Percentiles rank a stretch among this genome's conserved stretches.
phyloP scores from a whole-genome alignment of 2,797 vertebrate genomes.

The Loriculus beryllinus region DNA sequence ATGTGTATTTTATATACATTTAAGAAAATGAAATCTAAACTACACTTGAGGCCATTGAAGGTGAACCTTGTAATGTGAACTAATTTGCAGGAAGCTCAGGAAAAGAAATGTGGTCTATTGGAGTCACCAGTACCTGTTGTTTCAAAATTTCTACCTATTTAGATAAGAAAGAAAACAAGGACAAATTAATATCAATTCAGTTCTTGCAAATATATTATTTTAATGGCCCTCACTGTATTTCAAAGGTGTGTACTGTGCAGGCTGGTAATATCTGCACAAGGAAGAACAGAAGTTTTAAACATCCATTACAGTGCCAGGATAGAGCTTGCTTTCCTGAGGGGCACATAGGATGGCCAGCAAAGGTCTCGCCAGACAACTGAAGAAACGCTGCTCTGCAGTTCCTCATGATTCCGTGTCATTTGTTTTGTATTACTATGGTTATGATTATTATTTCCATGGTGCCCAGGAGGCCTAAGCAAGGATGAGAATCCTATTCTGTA shows the following conservation, averaged over 20 bases:
- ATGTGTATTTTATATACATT: not conserved
- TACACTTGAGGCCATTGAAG: not conserved
- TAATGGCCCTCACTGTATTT: not conserved
- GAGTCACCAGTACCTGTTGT: not conserved
- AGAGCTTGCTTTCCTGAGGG: not conserved
- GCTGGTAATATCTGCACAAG: not conserved
- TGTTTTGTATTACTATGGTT: not conserved
- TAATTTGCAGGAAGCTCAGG: not conserved
- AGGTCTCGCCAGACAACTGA: not conserved
- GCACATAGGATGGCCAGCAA: not conserved
- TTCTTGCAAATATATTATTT: not conserved
- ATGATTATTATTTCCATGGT: not conserved
- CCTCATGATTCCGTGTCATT: not conserved
- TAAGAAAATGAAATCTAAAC: not conserved
- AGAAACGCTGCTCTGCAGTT: not conserved
- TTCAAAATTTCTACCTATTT: not conserved
- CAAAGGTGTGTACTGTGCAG: not conserved
- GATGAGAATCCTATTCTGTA: not conserved
- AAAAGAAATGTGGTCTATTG: not conserved
- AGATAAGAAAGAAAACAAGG: not conserved
- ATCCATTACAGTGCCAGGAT: not conserved
- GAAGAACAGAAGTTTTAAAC: not conserved
- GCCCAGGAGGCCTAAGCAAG: not conserved
- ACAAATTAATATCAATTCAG: not conserved
- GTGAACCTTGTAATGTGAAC: not conserved